Conservation (phyloP, 2,888 invertebrate genomes). For the Oxycera nigricornis region DNA sequence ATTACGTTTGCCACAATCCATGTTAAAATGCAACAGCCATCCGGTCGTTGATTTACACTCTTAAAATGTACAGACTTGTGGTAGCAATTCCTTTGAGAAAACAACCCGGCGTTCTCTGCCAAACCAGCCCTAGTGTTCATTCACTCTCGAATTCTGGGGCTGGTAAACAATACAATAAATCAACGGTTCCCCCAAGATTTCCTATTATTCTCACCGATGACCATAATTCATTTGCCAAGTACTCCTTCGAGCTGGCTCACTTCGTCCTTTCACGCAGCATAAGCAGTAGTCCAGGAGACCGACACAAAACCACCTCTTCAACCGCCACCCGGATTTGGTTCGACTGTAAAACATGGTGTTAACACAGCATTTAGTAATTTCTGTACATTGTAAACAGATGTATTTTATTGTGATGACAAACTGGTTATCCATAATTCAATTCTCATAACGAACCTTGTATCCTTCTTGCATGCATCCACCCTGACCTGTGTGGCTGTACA, state of each 20-base stretch:
- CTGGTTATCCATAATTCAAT: conserved; percentile 27
- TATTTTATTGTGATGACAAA: conserved; percentile 28
- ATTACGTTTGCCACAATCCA: no score
- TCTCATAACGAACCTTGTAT: conserved; percentile 1
- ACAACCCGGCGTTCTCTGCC: no score
- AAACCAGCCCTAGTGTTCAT: background rate
- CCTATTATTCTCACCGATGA: conserved; percentile 9
- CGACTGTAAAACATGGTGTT: conserved; percentile 28
- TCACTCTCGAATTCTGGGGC: background rate
- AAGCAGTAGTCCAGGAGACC: background rate
- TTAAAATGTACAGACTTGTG: no score
- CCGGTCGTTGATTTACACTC: no score
- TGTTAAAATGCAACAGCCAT: no score
- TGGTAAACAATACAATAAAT: conserved; percentile 13
- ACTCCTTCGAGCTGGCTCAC: background rate
- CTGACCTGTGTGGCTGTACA: background rate
- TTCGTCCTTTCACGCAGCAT: background rate
- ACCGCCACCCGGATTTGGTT: background rate
- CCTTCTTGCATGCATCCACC: background rate
- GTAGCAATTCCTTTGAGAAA: no score
- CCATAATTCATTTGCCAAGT: conserved; percentile 22
- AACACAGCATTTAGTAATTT: conserved; percentile 29
- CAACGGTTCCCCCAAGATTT: background rate
- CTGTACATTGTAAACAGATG: conserved; percentile 21
- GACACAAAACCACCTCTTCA: background rate